These are phyloP conservation scores for Hyles vespertilio DNA, from an alignment of 1,140 invertebrate species.

Conservation along the genomic window DNA sequence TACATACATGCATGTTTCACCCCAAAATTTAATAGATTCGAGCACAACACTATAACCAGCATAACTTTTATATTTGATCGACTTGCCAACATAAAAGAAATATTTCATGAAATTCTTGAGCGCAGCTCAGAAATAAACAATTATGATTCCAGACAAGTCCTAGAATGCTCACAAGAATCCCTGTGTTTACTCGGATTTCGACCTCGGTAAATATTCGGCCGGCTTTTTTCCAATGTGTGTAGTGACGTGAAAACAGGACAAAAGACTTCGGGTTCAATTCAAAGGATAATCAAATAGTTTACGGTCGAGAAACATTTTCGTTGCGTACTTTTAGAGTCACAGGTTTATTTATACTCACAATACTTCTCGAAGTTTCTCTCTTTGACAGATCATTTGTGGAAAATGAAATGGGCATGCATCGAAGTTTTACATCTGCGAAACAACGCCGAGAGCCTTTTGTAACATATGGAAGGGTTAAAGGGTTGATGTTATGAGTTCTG, in stretches of 20 bases:
- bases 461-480: constrained; percentile 1
- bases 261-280: constrained; percentile 33
- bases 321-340: constrained; percentile 20
- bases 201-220: constrained; percentile 21
- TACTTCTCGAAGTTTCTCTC: constrained; percentile 18
- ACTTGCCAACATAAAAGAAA: too few relatives aligned
- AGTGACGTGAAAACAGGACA: constrained; percentile 31
- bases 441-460: not conserved
- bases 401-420: constrained; percentile 19
- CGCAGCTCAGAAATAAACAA: constrained; percentile 4
- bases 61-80: too few relatives aligned
- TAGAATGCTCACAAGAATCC: constrained; percentile 10
- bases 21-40: too few relatives aligned
- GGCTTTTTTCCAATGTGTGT: constrained; percentile 19
- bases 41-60: too few relatives aligned
- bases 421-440: constrained; percentile 4
- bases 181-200: constrained; percentile 21
- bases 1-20: too few relatives aligned
- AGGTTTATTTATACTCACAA: constrained; percentile 30
- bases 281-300: constrained; percentile 41
- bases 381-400: constrained; percentile 30
- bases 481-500: not conserved
- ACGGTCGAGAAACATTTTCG: constrained; percentile 32
- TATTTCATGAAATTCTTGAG: too few relatives aligned
- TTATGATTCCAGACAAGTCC: constrained; percentile 6